These are phyloP conservation scores for Setophaga coronata DNA, from an alignment of 2,113 vertebrate species.

Conservation along the genomic window DNA sequence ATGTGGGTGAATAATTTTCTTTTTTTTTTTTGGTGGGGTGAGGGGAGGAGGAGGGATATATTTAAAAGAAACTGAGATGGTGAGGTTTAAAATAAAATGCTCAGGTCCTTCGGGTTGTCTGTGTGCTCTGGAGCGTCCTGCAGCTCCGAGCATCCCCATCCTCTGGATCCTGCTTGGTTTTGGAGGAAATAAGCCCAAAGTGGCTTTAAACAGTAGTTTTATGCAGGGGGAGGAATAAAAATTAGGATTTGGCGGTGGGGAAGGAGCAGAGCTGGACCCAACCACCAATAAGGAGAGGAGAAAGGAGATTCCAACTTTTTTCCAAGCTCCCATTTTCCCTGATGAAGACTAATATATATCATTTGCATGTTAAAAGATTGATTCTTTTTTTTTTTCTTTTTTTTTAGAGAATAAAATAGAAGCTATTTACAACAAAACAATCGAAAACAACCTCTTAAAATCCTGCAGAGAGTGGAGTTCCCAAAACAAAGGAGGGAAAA, in stretches of 20 bases:
- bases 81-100: neutral
- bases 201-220: neutral
- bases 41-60: no score
- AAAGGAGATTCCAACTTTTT: neutral
- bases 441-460: slow-evolving; percentile 25
- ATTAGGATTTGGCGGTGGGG: neutral
- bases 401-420: slow-evolving; percentile 43
- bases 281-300: neutral
- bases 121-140: neutral
- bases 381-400: neutral
- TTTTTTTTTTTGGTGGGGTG: neutral
- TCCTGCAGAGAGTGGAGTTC: neutral
- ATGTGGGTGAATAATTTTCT: neutral
- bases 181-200: neutral
- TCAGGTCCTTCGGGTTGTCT: neutral
- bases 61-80: neutral
- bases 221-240: neutral
- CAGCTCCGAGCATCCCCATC: neutral
- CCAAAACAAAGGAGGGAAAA: neutral
- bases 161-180: neutral
- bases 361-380: slow-evolving; percentile 36
- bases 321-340: slow-evolving; percentile 24
- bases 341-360: slow-evolving; percentile 32
- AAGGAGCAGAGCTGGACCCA: neutral
- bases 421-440: slow-evolving; percentile 54